Evolutionary conservation across 2,888 invertebrate genomes (phyloP).

Genomic region (Gari tellinella): DNA sequence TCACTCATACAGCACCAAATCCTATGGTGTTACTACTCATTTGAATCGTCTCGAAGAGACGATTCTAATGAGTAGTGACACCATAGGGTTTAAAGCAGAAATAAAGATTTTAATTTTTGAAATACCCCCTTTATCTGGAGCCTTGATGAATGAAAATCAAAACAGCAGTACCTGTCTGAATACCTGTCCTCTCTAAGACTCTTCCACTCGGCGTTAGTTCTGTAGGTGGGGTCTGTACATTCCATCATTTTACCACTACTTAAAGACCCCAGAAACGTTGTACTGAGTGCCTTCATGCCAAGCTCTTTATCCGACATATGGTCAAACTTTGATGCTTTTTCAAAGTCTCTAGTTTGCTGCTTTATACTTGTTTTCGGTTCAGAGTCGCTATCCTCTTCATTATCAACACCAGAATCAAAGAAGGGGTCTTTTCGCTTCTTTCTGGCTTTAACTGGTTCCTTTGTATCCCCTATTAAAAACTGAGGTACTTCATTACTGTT

Average conservation of each 20-base stretch:
- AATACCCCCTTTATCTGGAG: too few species aligned
- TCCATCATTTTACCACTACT: constrained; percentile 40
- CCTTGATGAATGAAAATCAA: too few species aligned
- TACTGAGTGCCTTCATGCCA: constrained; percentile 54
- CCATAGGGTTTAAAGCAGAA: too few species aligned
- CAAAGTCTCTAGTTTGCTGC: constrained; percentile 2
- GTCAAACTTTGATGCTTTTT: background rate
- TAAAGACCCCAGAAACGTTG: constrained; percentile 60
- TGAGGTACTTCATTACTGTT: too few species aligned
- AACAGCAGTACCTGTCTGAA: constrained; percentile 1
- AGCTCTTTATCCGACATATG: constrained; percentile 20
- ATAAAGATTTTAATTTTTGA: too few species aligned
- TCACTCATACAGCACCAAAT: too few species aligned
- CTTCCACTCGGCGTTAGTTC: constrained; percentile 43
- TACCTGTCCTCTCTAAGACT: constrained; percentile 35
- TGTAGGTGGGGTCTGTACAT: constrained; percentile 36
- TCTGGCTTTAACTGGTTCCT: too few species aligned
- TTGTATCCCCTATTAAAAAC: too few species aligned
- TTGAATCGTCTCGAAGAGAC: too few species aligned
- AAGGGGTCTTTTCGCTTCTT: constrained; percentile 53
- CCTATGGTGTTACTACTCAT: too few species aligned
- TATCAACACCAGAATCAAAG: constrained; percentile 19
- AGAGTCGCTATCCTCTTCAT: background rate
- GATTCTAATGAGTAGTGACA: too few species aligned
- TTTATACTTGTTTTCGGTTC: background rate